Conservation (phyloP, 2,797 vertebrate genomes). For the Propithecus deckenii region DNA sequence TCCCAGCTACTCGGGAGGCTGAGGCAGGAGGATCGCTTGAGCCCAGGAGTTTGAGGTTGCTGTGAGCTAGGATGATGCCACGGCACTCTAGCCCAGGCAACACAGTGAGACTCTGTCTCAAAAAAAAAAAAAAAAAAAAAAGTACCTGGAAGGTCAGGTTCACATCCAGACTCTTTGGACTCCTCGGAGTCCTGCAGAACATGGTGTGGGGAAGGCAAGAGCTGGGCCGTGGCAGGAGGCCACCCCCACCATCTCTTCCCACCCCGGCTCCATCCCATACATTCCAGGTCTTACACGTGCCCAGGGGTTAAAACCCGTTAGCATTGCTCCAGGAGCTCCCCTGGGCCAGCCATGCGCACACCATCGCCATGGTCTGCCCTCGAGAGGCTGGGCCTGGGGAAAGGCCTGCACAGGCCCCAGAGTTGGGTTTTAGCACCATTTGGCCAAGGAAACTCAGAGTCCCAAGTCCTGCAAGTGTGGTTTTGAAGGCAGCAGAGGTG, state of each 20-base stretch:
- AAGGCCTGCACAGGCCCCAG: background rate
- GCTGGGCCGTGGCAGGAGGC: background rate
- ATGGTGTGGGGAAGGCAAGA: too few relatives aligned
- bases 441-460: background rate
- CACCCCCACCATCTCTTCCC: background rate
- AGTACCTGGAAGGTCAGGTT: background rate
- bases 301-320: background rate
- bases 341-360: background rate
- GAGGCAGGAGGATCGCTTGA: too few relatives aligned
- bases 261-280: background rate
- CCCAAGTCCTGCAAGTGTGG: background rate
- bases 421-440: background rate
- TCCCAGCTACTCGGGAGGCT: too few relatives aligned
- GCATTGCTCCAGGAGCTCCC: fast-evolving
- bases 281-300: fast-evolving
- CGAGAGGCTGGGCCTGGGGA: fast-evolving
- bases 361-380: fast-evolving
- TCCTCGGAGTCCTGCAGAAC: background rate
- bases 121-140: background rate
- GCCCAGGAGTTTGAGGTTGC: too few relatives aligned
- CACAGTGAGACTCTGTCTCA: too few relatives aligned
- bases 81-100: too few relatives aligned
- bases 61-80: too few relatives aligned
- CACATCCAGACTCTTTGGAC: background rate
- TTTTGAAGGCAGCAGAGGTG: too few relatives aligned